A percentile compares a stretch with the other conserved stretches of the same genome.
Evolutionary conservation across 2,888 invertebrate species (phyloP).

Genomic region (Apantesis nais): DNA sequence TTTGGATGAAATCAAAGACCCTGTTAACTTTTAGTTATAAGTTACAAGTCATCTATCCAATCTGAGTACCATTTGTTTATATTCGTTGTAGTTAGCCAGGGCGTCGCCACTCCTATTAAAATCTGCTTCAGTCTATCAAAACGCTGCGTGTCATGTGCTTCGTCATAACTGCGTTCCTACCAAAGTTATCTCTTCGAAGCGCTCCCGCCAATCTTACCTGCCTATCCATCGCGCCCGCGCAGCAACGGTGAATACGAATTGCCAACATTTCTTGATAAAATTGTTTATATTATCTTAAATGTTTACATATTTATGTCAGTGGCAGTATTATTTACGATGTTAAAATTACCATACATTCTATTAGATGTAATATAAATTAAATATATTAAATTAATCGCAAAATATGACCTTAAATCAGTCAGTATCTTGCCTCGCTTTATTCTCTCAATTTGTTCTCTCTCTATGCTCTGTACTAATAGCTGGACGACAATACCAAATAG

Average conservation of each 20-base stretch:
- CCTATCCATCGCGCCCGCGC: conserved; percentile 54
- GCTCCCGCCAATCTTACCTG: conserved; percentile 61
- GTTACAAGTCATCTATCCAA: neutral
- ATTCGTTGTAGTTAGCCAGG: conserved; percentile 44
- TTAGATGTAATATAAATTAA: too few species aligned
- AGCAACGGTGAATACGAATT: conserved; percentile 54
- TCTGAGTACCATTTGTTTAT: conserved; percentile 4
- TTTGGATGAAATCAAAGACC: neutral
- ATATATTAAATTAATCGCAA: too few species aligned
- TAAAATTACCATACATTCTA: conserved; percentile 39
- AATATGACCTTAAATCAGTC: too few species aligned
- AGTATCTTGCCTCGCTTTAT: neutral
- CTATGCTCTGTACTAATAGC: neutral
- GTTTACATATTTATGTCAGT: conserved; percentile 58
- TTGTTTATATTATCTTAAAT: conserved; percentile 61
- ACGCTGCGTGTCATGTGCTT: conserved; percentile 58
- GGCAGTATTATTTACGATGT: conserved; percentile 50
- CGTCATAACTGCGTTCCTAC: conserved; percentile 67
- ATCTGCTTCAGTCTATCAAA: conserved; percentile 66
- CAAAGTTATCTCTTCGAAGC: conserved; percentile 58
- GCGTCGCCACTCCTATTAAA: conserved; percentile 44
- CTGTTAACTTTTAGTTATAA: neutral
- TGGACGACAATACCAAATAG: neutral
- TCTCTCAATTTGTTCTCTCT: neutral
- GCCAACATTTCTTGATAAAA: conserved; percentile 51